A percentile compares a stretch with the other conserved stretches of the same genome.
Evolutionary conservation across 2,113 vertebrate genomes (phyloP).

Genomic region (Prochilodus magdalenae): DNA sequence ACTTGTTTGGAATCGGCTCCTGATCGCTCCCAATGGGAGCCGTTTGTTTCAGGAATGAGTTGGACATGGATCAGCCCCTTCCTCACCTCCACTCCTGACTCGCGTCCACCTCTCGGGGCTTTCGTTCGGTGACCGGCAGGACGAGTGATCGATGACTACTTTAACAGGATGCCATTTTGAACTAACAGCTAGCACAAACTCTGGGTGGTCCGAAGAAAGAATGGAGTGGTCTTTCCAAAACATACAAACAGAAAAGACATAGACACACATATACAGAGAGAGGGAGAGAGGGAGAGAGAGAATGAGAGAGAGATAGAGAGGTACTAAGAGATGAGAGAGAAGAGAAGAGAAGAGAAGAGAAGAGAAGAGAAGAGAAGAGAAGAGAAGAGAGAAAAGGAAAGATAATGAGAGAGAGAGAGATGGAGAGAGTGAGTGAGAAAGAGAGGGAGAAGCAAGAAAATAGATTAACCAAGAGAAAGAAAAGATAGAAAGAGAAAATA

Average conservation of each 20-base stretch:
- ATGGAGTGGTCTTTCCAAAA: conserved; percentile 9
- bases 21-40: conserved; percentile 20
- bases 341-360: background rate
- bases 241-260: conserved; percentile 15
- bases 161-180: conserved; percentile 1
- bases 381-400: too few relatives aligned
- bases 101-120: too few relatives aligned
- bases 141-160: background rate
- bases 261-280: conserved; percentile 25
- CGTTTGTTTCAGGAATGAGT: background rate
- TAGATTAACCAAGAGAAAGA: too few relatives aligned
- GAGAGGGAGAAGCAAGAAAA: too few relatives aligned
- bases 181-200: conserved; percentile 47
- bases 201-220: conserved; percentile 55
- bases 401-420: too few relatives aligned
- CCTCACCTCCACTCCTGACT: too few relatives aligned
- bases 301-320: conserved; percentile 9
- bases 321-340: conserved; percentile 1
- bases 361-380: too few relatives aligned
- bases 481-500: background rate
- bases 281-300: conserved; percentile 33
- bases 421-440: too few relatives aligned
- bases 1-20: conserved; percentile 53
- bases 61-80: background rate
- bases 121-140: background rate